Evolutionary conservation across 2,888 invertebrate species (phyloP), one percentile per base, ranked within the genome.

Genomic region (Thysanoteuthis rhombus): DNA sequence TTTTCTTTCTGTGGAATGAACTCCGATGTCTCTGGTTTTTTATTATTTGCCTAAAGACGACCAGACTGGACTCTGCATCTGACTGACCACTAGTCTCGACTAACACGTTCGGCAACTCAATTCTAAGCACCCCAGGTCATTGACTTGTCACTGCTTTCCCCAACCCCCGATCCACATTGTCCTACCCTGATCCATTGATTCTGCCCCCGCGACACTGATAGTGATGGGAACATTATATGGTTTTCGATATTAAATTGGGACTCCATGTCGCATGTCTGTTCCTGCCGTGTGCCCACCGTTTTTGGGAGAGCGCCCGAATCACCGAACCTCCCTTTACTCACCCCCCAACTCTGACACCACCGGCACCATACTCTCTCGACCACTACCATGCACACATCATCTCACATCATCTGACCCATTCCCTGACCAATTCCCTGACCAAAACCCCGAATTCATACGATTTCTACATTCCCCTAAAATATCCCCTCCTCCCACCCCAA

Each of bases 231-330:
- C n/a, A 75, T 75, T 75, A 75, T 75, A 75, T 75, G 75, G 75
- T 75, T 75, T 75, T 75, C 75, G n/a, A 75, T 75, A 75, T 75
- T 75, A 75, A 75, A 75, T 75, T 75, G 75, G n/a, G 75, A 75
- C 75, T 75, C 75, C 75, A 75, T 75, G 75, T 75, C 75, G 75
- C 75, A 75, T 75, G 75, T 75, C 75, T 75, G n/a, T n/a, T 75
- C 75, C 75, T 75, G 75, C 75, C 75, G 75, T 75, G 75, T 75
- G n/a, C 75, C 75, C 1, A 75, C n/a, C 75, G 75, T n/a, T 75
- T 75, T 75, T 75, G 75, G 75, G 75, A n/a, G n/a, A n/a, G 75
- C 75, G 75, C 75, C 75, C 75, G 75, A n/a, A n/a, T 36, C n/a
- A n/a, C 19, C 2, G 75, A 75, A 75, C 16, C n/a, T 36, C n/a